Base-by-base conservation (phyloP, 1,140 invertebrate species). In the Tetraneura akinire region DNA sequence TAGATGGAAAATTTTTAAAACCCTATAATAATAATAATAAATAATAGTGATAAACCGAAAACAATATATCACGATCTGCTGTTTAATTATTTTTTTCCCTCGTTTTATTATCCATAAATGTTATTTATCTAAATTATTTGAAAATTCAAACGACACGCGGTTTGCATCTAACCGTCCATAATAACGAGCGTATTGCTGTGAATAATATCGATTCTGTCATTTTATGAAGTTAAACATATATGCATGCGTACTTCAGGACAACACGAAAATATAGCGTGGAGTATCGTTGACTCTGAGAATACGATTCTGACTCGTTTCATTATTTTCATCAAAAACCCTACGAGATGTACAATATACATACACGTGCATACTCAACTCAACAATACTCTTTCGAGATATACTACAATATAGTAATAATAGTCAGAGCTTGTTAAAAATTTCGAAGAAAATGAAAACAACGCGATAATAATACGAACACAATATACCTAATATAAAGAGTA, bases 401-500 rank as follows among this genome's bases (percentile, higher is more conserved):
- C n/a, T n/a, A n/a, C n/a, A n/a, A n/a, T n/a, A n/a, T n/a, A n/a
- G 11, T 26, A 29, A 29, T 29, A 71, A 23, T 29, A 64, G 29
- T 45, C 45, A 42, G 13, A 18, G 42, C 66, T 70, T 47, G 66
- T 70, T 70, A 70, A 70, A 70, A 70, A 49, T 53, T 53, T 53
- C 0, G n/a, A 1, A 53, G 8, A 53, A 53, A 53, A 55, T 21
- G 8, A 37, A 37, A 37, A 37, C 3, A 37, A 37, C 32, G 8
- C 32, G 32, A 37, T 8, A 37, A 37, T 37, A 37, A 37, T 37
- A 37, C 8, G 32, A 37, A n/a, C n/a, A n/a, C n/a, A n/a, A n/a
- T n/a, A n/a, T n/a, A n/a, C n/a, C n/a, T n/a, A n/a, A n/a, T n/a
- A n/a, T n/a, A n/a, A n/a, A n/a, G n/a, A n/a, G n/a, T n/a, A n/a